A percentile compares a stretch with the other conserved stretches of the same genome.
Evolutionary conservation across 1,140 invertebrate genomes (phyloP).

Genomic region (Heliconius hermathena): DNA sequence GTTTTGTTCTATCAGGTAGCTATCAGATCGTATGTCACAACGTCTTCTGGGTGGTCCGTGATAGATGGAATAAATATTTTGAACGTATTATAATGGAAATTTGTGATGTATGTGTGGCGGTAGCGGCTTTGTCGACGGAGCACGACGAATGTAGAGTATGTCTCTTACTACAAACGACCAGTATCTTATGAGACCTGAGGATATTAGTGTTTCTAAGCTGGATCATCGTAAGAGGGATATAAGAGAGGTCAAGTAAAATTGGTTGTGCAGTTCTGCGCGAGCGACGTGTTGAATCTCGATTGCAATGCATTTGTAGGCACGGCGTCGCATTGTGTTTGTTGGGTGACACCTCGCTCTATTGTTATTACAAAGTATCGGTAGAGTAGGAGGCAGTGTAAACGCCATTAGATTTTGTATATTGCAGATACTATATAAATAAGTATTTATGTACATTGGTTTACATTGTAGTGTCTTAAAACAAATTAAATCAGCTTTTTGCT

Average conservation of each 20-base stretch:
- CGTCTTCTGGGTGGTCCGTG: slow-evolving; percentile 70
- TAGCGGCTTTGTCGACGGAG: slow-evolving; percentile 60
- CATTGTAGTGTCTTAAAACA: too few relatives aligned
- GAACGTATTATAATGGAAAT: slow-evolving; percentile 78
- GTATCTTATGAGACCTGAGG: slow-evolving; percentile 37
- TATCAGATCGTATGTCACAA: slow-evolving; percentile 69
- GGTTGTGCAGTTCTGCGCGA: slow-evolving; percentile 44
- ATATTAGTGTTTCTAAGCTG: slow-evolving; percentile 11
- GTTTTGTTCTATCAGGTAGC: slow-evolving; percentile 74
- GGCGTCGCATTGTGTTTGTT: slow-evolving; percentile 53
- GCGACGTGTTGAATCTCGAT: slow-evolving; percentile 59
- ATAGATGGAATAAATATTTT: slow-evolving; percentile 74
- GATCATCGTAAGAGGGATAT: slow-evolving; percentile 22
- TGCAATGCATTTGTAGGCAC: slow-evolving; percentile 58
- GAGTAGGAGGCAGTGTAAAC: slow-evolving; percentile 30
- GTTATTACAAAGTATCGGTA: slow-evolving; percentile 27
- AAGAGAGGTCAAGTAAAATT: slow-evolving; percentile 42
- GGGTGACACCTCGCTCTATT: slow-evolving; percentile 49
- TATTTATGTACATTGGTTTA: slow-evolving; percentile 16
- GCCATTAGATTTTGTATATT: slow-evolving; percentile 20
- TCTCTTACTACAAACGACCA: slow-evolving; percentile 44
- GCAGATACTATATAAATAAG: not conserved
- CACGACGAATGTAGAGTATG: slow-evolving; percentile 68
- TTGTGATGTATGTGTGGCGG: slow-evolving; percentile 55
- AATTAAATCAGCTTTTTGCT: too few relatives aligned